Base-by-base conservation (phyloP, 2,888 invertebrate genomes). In the Adelognathus sp. region DNA sequence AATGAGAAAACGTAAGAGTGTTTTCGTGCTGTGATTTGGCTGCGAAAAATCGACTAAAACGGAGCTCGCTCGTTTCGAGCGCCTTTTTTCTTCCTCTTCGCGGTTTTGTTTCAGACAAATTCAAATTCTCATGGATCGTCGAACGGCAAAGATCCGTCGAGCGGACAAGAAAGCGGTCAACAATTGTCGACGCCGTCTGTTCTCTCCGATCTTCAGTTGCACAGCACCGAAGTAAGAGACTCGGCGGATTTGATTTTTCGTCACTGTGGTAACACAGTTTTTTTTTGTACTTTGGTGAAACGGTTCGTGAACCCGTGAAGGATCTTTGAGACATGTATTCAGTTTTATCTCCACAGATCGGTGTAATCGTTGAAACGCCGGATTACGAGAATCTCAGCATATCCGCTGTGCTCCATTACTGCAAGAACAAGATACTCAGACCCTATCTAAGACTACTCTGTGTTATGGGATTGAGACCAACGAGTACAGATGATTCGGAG, bases 381-480 rank as follows among this genome's bases (percentile, higher is more conserved):
- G 94, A 94, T 86, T 93, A 93, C 44, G 94, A 94, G 83, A 94
- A 94, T 83, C 93, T 95, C 90, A 96, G 96, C 85, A 96, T 96
- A 31, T 96, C 96, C 9, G 96, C 96, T 7, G 94, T 96, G 82
- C 93, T 97, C 88, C 94, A 94, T 89, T 96, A 96, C 87, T 97
- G 97, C 92, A 96, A 97, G 92, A 94, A 94, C 70, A 96, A 96
- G 94, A 96, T 97, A 89, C 92, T 97, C 71, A 93, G 94, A 39
- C 97, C 97, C 0, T 97, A 97, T 90, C 92, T 96, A 82, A 93
- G 95, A 83, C 92, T 97, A 3, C 91, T 97, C 83, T 95, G 95
- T 29, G 92, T 96, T 52, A 95, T 96, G 92, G 97, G 97, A 14
- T 92, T 97, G 79, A 93, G 96, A 83, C 96, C 96, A 9, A 93